Evolutionary conservation across 2,888 invertebrate species (phyloP).

Genomic region (Panzeria rudis): DNA sequence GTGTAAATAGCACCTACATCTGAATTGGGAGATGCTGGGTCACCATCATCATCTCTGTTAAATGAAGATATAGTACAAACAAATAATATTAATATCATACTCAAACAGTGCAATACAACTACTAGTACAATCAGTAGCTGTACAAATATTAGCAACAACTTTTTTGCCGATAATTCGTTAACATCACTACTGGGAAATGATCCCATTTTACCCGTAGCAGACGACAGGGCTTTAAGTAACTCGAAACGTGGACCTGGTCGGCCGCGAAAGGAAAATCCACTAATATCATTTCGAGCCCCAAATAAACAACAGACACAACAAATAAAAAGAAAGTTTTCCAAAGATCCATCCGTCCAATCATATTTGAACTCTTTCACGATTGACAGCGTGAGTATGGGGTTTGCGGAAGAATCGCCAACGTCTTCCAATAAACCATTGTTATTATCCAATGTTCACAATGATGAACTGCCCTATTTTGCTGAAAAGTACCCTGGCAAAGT

Average conservation of each 20-base stretch:
- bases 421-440: slow-evolving; percentile 30
- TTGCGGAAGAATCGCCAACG: slow-evolving; percentile 60
- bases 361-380: slow-evolving; percentile 67
- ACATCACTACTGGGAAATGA: slow-evolving; percentile 45
- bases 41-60: slow-evolving; percentile 58
- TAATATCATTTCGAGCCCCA: slow-evolving; percentile 70
- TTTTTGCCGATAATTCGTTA: slow-evolving; percentile 41
- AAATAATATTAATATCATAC: slow-evolving; percentile 64
- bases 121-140: too few species aligned
- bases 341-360: slow-evolving; percentile 62
- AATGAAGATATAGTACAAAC: slow-evolving; percentile 63
- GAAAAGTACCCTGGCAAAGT: slow-evolving; percentile 95
- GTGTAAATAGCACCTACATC: slow-evolving; percentile 63
- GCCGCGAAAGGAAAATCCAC: slow-evolving; percentile 88
- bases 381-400: slow-evolving; percentile 68
- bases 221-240: slow-evolving; percentile 39
- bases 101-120: slow-evolving; percentile 59
- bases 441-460: slow-evolving; percentile 25
- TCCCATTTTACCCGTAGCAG: slow-evolving; percentile 16
- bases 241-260: slow-evolving; percentile 91
- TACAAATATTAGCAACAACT: slow-evolving; percentile 30
- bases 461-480: slow-evolving; percentile 87
- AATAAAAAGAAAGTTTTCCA: slow-evolving; percentile 50
- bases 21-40: slow-evolving; percentile 62
- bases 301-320: slow-evolving; percentile 69